Conservation (phyloP, 2,888 invertebrate species). For the Vesta saturnalis region DNA sequence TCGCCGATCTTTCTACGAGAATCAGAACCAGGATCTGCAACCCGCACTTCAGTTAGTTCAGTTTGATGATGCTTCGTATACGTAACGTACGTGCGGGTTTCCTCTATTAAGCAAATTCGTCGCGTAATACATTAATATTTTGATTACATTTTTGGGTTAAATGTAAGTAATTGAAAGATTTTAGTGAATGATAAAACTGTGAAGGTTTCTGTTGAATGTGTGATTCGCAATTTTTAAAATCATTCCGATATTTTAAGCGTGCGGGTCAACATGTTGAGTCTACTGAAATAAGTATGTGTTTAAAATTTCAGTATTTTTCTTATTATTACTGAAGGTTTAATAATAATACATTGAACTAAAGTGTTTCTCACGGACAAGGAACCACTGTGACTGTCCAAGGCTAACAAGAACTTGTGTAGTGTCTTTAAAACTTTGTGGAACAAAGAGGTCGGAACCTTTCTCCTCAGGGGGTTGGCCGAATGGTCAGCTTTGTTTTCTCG, state of each 20-base stretch:
- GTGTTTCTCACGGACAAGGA: conserved; percentile 15
- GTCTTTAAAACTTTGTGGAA: conserved; percentile 34
- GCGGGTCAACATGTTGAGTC: conserved; percentile 10
- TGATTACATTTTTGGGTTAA: conserved; percentile 6
- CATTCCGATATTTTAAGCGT: conserved; percentile 3
- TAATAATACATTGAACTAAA: conserved; percentile 8
- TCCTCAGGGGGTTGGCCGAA: conserved; percentile 28
- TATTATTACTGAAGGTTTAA: not conserved
- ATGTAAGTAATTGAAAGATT: not conserved
- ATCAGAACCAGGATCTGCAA: conserved; percentile 36
- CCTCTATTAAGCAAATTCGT: conserved; percentile 26
- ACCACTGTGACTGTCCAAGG: conserved; percentile 37
- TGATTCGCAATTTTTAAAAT: not conserved
- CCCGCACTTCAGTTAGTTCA: conserved; percentile 41
- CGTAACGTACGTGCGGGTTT: conserved; percentile 16
- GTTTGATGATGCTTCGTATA: conserved; percentile 19
- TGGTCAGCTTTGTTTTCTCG: conserved; percentile 19
- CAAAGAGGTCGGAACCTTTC: conserved; percentile 34
- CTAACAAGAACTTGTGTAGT: conserved; percentile 39
- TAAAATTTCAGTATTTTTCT: not conserved
- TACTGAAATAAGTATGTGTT: conserved; percentile 1
- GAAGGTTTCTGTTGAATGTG: not conserved
- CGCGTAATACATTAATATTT: conserved; percentile 23
- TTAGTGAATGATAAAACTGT: not conserved
- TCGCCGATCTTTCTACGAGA: conserved; percentile 28